These are phyloP conservation scores for Amphipoea oculea DNA, from an alignment of 2,888 invertebrate genomes.

Conservation along the genomic window DNA sequence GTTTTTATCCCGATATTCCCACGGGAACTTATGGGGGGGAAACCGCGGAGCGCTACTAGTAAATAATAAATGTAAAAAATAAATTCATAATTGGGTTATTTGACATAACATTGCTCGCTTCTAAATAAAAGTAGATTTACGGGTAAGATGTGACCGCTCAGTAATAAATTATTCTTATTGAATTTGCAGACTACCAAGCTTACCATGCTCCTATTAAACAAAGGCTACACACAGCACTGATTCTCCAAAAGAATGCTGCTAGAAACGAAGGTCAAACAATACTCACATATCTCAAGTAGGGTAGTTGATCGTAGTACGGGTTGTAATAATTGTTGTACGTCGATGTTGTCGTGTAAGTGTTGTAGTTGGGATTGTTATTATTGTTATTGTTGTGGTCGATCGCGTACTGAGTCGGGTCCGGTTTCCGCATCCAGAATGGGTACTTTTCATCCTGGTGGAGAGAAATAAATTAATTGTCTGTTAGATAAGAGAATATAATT, in stretches of 20 bases:
- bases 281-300: constrained; percentile 94
- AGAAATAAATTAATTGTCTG: constrained; percentile 12
- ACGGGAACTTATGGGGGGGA: too few species aligned
- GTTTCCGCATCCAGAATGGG: constrained; percentile 95
- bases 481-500: background rate
- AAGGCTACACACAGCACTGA: background rate
- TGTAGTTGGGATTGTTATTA: constrained; percentile 79
- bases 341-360: constrained; percentile 75
- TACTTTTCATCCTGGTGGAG: constrained; percentile 92
- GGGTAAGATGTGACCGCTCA: background rate
- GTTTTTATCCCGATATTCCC: too few species aligned
- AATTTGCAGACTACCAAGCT: background rate
- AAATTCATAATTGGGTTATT: background rate
- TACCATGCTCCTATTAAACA: too few species aligned
- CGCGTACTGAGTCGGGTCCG: constrained; percentile 89
- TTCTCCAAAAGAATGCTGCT: background rate
- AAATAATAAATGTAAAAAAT: too few species aligned
- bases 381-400: constrained; percentile 75
- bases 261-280: constrained; percentile 4
- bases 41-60: too few species aligned
- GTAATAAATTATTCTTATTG: background rate
- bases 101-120: background rate
- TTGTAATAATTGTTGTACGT: constrained; percentile 79
- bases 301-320: constrained; percentile 90
- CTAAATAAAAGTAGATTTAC: background rate